phyloP scores from a whole-genome alignment of 2,888 invertebrate species.

The Microplitis manilae region DNA sequence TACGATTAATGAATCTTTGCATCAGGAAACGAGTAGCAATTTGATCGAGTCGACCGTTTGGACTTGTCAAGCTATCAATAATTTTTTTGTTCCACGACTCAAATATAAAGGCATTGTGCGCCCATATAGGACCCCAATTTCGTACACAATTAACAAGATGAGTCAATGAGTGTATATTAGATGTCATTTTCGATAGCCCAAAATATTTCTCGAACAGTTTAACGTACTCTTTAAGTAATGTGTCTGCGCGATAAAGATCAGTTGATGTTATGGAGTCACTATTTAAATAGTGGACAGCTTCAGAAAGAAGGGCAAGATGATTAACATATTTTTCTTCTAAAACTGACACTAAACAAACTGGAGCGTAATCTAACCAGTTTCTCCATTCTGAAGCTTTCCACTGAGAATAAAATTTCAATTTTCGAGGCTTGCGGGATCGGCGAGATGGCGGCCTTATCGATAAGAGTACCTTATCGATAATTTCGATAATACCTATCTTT shows the following conservation, averaged over 20 bases:
- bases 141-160: constrained; percentile 31
- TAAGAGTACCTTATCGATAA: too few species aligned
- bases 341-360: constrained; percentile 32
- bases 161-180: constrained; percentile 32
- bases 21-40: constrained; percentile 22
- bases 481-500: background rate
- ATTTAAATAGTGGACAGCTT: too few species aligned
- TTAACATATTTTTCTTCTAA: background rate
- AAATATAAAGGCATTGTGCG: constrained; percentile 3
- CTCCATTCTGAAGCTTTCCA: constrained; percentile 34
- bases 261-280: too few species aligned
- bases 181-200: constrained; percentile 28
- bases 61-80: constrained; percentile 26
- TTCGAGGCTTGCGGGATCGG: constrained; percentile 30
- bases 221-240: too few species aligned
- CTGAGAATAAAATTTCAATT: background rate
- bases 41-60: constrained; percentile 12
- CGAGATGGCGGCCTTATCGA: constrained; percentile 13
- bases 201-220: constrained; percentile 23
- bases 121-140: background rate
- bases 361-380: constrained; percentile 30
- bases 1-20: constrained; percentile 8
- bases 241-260: too few species aligned
- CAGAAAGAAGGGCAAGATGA: too few species aligned
- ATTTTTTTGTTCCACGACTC: constrained; percentile 33